Percentiles rank a stretch among this genome's conserved stretches.
Evolutionary conservation across 2,113 vertebrate genomes (phyloP).

Genomic region (Ariopsis seemanni): DNA sequence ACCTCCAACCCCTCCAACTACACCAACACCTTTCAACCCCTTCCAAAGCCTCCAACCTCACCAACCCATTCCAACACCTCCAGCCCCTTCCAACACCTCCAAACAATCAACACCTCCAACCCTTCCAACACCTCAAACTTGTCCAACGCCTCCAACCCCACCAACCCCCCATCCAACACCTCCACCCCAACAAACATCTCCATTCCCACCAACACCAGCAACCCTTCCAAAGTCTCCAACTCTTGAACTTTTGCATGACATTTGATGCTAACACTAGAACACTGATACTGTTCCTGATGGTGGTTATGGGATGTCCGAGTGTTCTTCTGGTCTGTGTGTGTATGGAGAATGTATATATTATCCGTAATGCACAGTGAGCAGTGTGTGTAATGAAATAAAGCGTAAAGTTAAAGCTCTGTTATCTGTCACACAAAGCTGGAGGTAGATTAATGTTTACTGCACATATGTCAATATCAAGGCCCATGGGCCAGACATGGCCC

Average conservation of each 20-base stretch:
- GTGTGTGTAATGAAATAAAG: neutral
- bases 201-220: neutral
- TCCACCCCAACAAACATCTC: neutral
- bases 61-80: neutral
- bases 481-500: too few species aligned
- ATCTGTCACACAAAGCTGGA: neutral
- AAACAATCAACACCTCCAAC: too few species aligned
- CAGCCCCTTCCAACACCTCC: neutral
- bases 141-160: neutral
- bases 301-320: neutral
- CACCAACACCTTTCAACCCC: too few species aligned
- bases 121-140: neutral
- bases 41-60: neutral
- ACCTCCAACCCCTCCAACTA: neutral
- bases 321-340: neutral
- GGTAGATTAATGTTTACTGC: neutral
- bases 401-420: neutral
- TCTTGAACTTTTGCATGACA: neutral
- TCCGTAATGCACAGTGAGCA: neutral
- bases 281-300: neutral
- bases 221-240: neutral
- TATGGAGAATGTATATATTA: neutral
- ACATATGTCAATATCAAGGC: neutral
- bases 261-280: neutral
- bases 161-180: neutral